Evolutionary conservation across 2,888 invertebrate species (phyloP).

Genomic region (Entomobrya proxima): DNA sequence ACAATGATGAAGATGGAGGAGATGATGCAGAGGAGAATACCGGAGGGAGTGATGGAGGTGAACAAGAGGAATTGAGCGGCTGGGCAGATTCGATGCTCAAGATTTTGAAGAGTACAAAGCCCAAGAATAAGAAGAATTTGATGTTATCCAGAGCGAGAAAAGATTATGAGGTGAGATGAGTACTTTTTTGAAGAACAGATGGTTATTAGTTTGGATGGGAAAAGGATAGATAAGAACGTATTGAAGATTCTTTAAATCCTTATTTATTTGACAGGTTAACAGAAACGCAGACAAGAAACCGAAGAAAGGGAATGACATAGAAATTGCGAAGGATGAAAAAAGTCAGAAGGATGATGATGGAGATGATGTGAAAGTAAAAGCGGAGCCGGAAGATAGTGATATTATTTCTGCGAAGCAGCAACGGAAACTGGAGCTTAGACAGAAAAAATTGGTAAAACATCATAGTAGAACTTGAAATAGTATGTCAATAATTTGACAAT

Average conservation of each 20-base stretch:
- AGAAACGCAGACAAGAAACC: background rate
- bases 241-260: background rate
- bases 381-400: background rate
- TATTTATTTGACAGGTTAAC: conserved; percentile 17
- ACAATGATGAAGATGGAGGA: background rate
- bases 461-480: too few species aligned
- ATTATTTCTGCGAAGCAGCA: conserved; percentile 62
- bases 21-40: background rate
- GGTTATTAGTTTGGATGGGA: background rate
- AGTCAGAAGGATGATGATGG: conserved; percentile 49
- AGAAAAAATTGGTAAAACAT: conserved; percentile 70
- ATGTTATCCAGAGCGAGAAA: conserved; percentile 77
- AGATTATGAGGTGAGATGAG: conserved; percentile 75
- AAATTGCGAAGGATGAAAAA: conserved; percentile 79
- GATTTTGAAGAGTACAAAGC: conserved; percentile 75
- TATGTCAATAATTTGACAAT: too few species aligned
- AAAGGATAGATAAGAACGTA: too few species aligned
- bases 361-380: conserved; percentile 49
- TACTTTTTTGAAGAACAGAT: background rate
- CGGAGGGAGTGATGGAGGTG: background rate
- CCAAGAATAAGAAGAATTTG: conserved; percentile 75
- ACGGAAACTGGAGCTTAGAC: conserved; percentile 70
- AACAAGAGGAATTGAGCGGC: conserved; percentile 70
- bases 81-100: conserved; percentile 77
- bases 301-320: conserved; percentile 79